phyloP scores from a whole-genome alignment of 2,888 invertebrate genomes.

The Platypus cylindrus region DNA sequence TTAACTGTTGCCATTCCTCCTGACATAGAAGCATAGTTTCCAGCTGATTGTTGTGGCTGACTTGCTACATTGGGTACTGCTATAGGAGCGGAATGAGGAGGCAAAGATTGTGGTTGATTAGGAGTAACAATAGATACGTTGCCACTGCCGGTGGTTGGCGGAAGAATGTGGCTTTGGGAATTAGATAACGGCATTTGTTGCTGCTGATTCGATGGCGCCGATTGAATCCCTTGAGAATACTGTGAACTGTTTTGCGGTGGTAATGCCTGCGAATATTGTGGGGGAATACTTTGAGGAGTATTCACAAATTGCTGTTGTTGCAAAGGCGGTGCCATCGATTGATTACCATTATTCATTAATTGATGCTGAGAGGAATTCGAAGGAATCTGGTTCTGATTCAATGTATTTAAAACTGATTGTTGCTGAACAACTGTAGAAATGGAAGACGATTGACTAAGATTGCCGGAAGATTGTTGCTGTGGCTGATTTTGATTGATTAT shows the following conservation, averaged over 20 bases:
- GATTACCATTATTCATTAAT: no score
- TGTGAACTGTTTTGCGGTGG: slow-evolving; percentile 5
- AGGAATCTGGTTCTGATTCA: slow-evolving; percentile 1
- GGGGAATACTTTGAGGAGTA: slow-evolving; percentile 4
- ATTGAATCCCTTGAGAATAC: no score
- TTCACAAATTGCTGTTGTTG: slow-evolving; percentile 6
- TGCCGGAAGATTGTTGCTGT: background rate
- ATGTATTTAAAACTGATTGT: no score
- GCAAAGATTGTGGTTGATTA: slow-evolving; percentile 4
- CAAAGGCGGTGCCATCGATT: slow-evolving; percentile 1
- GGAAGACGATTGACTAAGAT: background rate
- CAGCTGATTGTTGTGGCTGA: no score
- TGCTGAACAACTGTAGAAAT: no score
- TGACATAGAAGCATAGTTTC: slow-evolving; percentile 13
- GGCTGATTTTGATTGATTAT: background rate
- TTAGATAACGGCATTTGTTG: slow-evolving; percentile 18
- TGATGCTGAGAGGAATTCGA: background rate
- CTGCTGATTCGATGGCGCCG: slow-evolving; percentile 13
- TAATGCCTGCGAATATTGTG: slow-evolving; percentile 10
- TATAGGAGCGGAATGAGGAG: slow-evolving; percentile 3
- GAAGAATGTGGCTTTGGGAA: slow-evolving; percentile 6
- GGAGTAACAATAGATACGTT: background rate
- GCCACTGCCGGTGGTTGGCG: slow-evolving; percentile 3
- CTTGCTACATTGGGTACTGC: slow-evolving; percentile 7
- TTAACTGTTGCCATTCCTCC: no score